Percentiles rank a stretch among this genome's conserved stretches.
These are phyloP conservation scores for Polymixis flavicincta DNA, from an alignment of 2,888 invertebrate genomes.

Conservation along the genomic window DNA sequence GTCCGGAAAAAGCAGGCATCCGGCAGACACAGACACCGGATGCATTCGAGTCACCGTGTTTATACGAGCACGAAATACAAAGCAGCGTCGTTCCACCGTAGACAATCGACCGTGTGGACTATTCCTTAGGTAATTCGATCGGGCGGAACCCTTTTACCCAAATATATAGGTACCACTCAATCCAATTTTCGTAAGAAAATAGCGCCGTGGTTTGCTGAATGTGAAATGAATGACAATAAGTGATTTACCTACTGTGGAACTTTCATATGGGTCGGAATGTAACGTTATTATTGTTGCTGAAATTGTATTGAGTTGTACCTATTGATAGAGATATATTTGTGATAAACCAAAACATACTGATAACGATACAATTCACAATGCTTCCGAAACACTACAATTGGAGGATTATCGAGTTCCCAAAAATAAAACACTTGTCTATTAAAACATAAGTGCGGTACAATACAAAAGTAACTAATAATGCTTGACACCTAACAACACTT, in stretches of 20 bases:
- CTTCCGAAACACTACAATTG: slow-evolving; percentile 15
- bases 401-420: slow-evolving; percentile 10
- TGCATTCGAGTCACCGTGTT: slow-evolving; percentile 51
- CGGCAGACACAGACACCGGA: slow-evolving; percentile 69
- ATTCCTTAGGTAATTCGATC: slow-evolving; percentile 54
- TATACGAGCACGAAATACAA: slow-evolving; percentile 29
- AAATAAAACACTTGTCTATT: slow-evolving; percentile 19
- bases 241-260: slow-evolving; percentile 32
- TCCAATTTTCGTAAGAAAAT: slow-evolving; percentile 54
- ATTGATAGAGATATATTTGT: slow-evolving; percentile 7
- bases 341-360: slow-evolving; percentile 19
- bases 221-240: slow-evolving; percentile 46
- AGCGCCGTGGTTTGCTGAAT: slow-evolving; percentile 46
- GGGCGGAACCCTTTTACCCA: slow-evolving; percentile 46
- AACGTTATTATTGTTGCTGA: background rate
- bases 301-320: slow-evolving; percentile 17
- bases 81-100: slow-evolving; percentile 12
- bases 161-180: slow-evolving; percentile 41
- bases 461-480: slow-evolving; percentile 13
- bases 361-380: slow-evolving; percentile 22
- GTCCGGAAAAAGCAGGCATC: slow-evolving; percentile 68
- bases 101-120: slow-evolving; percentile 19
- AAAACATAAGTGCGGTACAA: background rate
- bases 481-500: slow-evolving; percentile 5
- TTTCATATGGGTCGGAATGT: slow-evolving; percentile 1